These are phyloP conservation scores for Hipposideros armiger DNA, from an alignment of 2,113 vertebrate species.

Conservation along the genomic window DNA sequence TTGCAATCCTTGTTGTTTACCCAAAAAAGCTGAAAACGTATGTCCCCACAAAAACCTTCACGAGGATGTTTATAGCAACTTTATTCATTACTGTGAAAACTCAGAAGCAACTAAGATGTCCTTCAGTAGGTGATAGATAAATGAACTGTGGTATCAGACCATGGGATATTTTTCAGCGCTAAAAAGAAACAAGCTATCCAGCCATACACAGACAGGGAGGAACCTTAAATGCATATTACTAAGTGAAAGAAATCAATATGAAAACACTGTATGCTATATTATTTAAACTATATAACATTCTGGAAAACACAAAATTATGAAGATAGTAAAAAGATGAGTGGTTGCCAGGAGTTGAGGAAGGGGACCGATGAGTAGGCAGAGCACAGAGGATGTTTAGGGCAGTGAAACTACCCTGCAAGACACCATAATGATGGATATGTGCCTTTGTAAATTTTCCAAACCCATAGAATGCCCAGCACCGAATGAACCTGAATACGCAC, in stretches of 20 bases:
- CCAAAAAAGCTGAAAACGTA: not conserved
- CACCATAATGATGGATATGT: not conserved
- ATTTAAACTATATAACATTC: not conserved
- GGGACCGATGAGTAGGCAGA: not conserved
- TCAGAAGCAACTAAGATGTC: not conserved
- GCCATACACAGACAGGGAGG: not conserved
- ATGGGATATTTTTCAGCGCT: not conserved
- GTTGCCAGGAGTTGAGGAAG: not conserved
- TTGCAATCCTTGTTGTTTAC: not conserved
- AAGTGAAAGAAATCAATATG: not conserved
- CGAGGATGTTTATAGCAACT: not conserved
- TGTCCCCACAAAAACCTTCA: not conserved
- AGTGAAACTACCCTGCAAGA: not conserved
- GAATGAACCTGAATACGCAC: not conserved
- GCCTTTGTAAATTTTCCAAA: not conserved
- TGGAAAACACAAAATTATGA: not conserved
- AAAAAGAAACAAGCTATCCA: not conserved
- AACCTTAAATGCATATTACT: not conserved
- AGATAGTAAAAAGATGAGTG: not conserved
- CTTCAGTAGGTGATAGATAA: not conserved
- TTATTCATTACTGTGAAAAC: not conserved
- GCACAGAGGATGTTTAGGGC: not conserved
- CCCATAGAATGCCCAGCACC: not conserved
- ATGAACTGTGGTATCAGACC: not conserved
- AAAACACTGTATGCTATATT: not conserved